These are phyloP conservation scores for Heliconius ethilla DNA, from an alignment of 2,888 invertebrate species.

Conservation along the genomic window DNA sequence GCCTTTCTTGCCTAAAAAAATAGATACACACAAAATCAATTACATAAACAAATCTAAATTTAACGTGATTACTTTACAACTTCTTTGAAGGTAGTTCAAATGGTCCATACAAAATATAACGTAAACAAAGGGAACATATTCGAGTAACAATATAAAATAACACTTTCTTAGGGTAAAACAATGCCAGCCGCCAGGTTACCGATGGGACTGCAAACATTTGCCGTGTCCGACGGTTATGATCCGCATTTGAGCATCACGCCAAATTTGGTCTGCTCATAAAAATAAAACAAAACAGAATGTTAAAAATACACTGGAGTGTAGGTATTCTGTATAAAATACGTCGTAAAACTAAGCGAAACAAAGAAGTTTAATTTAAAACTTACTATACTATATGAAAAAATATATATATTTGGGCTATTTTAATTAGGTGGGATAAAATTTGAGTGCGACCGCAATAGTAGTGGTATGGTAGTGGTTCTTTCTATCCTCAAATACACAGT, in stretches of 20 bases:
- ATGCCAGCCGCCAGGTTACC: constrained; percentile 55
- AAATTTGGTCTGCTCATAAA: constrained; percentile 76
- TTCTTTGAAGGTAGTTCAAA: background rate
- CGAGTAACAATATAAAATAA: constrained; percentile 54
- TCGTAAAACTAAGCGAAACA: constrained; percentile 43
- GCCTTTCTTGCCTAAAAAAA: too few relatives aligned
- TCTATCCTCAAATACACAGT: background rate
- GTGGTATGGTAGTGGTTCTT: background rate
- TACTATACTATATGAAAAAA: background rate
- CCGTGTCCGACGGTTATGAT: constrained; percentile 77
- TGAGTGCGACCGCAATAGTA: background rate
- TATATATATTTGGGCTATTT: background rate
- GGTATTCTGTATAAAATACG: constrained; percentile 55
- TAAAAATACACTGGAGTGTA: constrained; percentile 65
- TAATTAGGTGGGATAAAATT: background rate
- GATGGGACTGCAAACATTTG: constrained; percentile 74
- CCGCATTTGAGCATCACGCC: constrained; percentile 74
- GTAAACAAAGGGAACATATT: constrained; percentile 13
- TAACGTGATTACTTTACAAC: background rate
- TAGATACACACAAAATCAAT: too few relatives aligned
- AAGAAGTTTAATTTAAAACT: constrained; percentile 14
- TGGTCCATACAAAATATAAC: constrained; percentile 5
- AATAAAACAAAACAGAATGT: constrained; percentile 70
- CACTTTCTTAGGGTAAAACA: constrained; percentile 59
- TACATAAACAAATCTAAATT: background rate